Conservation (phyloP, 2,888 invertebrate species). For the Andrena dorsata region DNA sequence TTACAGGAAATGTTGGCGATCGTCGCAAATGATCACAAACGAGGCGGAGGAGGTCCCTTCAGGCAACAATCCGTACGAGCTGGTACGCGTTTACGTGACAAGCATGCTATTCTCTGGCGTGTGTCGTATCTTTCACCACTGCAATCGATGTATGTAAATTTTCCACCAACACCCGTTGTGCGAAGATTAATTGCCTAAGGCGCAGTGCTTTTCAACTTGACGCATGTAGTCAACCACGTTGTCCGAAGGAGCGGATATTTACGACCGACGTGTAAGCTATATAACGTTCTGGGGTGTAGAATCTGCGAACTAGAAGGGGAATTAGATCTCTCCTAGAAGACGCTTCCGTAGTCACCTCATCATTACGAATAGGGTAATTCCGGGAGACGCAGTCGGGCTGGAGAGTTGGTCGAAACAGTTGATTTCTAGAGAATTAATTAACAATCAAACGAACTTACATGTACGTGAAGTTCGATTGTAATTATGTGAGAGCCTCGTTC, state of each 20-base stretch:
- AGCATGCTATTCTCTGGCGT: slow-evolving; percentile 10
- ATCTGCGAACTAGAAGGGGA: background rate
- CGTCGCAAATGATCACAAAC: slow-evolving; percentile 27
- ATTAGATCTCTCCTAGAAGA: background rate
- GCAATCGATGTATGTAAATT: slow-evolving; percentile 47
- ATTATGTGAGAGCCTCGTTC: too few relatives aligned
- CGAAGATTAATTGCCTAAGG: slow-evolving; percentile 60
- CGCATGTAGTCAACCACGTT: slow-evolving; percentile 34
- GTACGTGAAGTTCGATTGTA: too few relatives aligned
- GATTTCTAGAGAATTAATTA: too few relatives aligned
- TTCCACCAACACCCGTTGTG: slow-evolving; percentile 2
- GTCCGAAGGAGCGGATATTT: slow-evolving; percentile 47
- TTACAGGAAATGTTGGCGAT: slow-evolving; percentile 14
- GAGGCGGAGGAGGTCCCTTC: background rate
- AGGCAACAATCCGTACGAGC: slow-evolving; percentile 16
- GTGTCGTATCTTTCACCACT: slow-evolving; percentile 22
- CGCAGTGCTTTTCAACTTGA: slow-evolving; percentile 13
- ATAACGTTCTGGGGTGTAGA: background rate
- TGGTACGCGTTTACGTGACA: slow-evolving; percentile 46
- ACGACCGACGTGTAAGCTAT: slow-evolving; percentile 9
- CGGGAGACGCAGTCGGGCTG: too few relatives aligned
- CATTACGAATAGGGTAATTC: too few relatives aligned
- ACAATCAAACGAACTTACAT: too few relatives aligned
- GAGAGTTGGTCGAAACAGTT: too few relatives aligned
- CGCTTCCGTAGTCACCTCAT: too few relatives aligned